Evolutionary conservation across 2,888 invertebrate genomes (phyloP).

Genomic region (Ferrisia virgata): DNA sequence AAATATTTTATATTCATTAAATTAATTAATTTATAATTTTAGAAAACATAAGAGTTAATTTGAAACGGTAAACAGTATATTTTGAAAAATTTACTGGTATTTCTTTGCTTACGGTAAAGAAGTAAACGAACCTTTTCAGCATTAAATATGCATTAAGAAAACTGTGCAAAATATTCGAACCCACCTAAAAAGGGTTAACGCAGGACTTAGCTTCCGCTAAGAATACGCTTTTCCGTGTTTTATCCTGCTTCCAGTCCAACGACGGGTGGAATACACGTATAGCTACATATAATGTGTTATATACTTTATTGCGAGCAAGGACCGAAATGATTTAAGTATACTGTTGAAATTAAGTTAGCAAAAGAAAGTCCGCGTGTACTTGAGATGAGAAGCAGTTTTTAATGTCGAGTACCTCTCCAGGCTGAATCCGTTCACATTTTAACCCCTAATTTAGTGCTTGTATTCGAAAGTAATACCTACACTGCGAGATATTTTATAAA

Average conservation of each 20-base stretch:
- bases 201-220: constrained; percentile 24
- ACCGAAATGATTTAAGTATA: constrained; percentile 41
- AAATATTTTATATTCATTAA: background rate
- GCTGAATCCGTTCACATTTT: background rate
- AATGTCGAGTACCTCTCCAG: background rate
- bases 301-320: constrained; percentile 33
- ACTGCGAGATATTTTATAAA: background rate
- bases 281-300: constrained; percentile 9
- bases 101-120: constrained; percentile 31
- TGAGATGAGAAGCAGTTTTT: constrained; percentile 5
- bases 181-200: constrained; percentile 35
- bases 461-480: background rate
- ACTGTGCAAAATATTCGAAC: constrained; percentile 30
- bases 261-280: background rate
- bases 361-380: constrained; percentile 28
- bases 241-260: constrained; percentile 14
- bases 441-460: background rate
- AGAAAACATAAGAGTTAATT: constrained; percentile 19
- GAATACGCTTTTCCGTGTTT: constrained; percentile 16
- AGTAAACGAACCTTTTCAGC: constrained; percentile 38
- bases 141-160: constrained; percentile 43
- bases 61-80: constrained; percentile 7
- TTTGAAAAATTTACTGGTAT: constrained; percentile 7
- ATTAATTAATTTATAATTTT: constrained; percentile 16
- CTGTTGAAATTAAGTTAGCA: constrained; percentile 25